These are phyloP conservation scores for Triops longicaudatus DNA, from an alignment of 1,140 invertebrate species.

Conservation along the genomic window DNA sequence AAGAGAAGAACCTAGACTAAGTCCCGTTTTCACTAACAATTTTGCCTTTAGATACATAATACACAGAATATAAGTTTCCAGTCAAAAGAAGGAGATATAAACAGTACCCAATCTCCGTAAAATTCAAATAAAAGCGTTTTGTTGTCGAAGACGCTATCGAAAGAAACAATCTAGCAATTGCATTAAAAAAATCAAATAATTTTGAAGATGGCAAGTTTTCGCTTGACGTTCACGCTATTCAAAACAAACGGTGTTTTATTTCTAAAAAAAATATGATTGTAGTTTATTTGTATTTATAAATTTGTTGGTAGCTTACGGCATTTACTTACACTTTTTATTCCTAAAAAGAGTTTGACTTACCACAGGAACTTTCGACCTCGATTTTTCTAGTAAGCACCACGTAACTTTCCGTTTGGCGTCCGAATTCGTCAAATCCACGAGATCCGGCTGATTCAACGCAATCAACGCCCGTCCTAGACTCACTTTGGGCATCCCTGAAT, in stretches of 20 bases:
- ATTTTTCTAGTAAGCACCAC: slow-evolving; percentile 18
- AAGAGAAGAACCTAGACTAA: background rate
- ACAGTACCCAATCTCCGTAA: background rate
- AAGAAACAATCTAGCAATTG: no score
- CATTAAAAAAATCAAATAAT: no score
- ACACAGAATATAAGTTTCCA: background rate
- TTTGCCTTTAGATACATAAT: background rate
- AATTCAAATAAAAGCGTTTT: no score
- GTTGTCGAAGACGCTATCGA: no score
- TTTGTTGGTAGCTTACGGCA: no score
- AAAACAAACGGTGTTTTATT: no score
- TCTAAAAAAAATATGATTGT: no score
- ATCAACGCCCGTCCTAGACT: background rate
- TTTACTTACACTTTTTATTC: no score
- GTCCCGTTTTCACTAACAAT: background rate
- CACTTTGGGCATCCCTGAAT: slow-evolving; percentile 4
- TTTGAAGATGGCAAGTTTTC: no score
- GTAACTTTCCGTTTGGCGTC: background rate
- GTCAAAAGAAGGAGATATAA: background rate
- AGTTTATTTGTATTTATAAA: no score
- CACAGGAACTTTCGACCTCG: background rate
- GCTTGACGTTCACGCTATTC: no score
- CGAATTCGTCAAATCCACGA: background rate
- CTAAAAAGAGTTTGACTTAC: background rate
- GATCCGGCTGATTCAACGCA: background rate